Conservation (phyloP, 1,140 invertebrate genomes). For the Drosophila pseudoobscura region DNA sequence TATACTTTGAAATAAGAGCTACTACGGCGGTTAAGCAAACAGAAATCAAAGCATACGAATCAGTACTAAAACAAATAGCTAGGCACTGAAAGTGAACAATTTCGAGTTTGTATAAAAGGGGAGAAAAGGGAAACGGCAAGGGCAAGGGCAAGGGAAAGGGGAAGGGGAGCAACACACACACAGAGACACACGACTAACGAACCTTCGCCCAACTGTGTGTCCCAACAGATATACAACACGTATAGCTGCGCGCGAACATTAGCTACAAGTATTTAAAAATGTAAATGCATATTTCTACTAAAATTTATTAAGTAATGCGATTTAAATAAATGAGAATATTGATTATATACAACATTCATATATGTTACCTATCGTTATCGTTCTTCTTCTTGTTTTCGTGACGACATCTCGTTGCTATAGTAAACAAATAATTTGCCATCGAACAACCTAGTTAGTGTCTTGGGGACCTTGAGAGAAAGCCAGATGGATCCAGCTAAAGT, state of each 20-base stretch:
- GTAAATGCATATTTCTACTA: slow-evolving; percentile 65
- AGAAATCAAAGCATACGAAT: slow-evolving; percentile 68
- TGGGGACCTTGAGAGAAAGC: too few species aligned
- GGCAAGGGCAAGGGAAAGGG: slow-evolving; percentile 12
- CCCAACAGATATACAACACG: slow-evolving; percentile 28
- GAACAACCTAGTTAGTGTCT: not conserved
- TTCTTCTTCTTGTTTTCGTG: too few species aligned
- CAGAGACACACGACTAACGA: slow-evolving; percentile 10
- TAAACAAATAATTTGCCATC: not conserved
- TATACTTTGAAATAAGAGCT: slow-evolving; percentile 38
- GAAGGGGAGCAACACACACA: slow-evolving; percentile 8
- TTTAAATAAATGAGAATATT: slow-evolving; percentile 53
- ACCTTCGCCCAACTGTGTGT: slow-evolving; percentile 24
- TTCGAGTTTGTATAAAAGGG: slow-evolving; percentile 46
- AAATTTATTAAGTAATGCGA: slow-evolving; percentile 59
- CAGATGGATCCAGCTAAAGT: slow-evolving; percentile 59
- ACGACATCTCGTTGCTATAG: not conserved
- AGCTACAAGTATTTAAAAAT: slow-evolving; percentile 68
- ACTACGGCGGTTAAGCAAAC: slow-evolving; percentile 12
- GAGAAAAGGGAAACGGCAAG: slow-evolving; percentile 10
- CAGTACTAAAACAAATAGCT: slow-evolving; percentile 67
- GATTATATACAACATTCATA: slow-evolving; percentile 23
- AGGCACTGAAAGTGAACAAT: slow-evolving; percentile 72
- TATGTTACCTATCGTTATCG: not conserved
- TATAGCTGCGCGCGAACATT: slow-evolving; percentile 53